Evolutionary conservation across 2,797 vertebrate species (phyloP).

Genomic region (Champsocephalus esox): DNA sequence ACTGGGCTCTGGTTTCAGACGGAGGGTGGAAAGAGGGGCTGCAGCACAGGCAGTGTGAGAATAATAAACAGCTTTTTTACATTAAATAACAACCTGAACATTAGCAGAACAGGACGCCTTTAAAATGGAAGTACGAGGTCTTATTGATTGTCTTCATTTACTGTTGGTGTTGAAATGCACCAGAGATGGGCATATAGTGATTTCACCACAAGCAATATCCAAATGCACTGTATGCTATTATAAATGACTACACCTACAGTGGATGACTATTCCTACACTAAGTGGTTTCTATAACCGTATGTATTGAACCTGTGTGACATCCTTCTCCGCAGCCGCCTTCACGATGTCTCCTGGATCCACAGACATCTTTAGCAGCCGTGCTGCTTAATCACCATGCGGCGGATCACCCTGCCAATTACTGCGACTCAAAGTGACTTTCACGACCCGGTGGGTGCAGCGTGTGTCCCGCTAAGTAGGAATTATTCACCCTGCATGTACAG

Average conservation of each 20-base stretch:
- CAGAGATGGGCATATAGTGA: background rate
- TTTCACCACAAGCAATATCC: background rate
- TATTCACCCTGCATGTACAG: conserved; percentile 67
- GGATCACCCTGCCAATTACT: conserved; percentile 73
- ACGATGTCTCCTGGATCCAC: conserved; percentile 13
- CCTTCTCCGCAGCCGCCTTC: conserved; percentile 6
- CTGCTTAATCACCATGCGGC: conserved; percentile 70
- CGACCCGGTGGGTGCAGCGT: conserved; percentile 67
- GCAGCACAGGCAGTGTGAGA: no score
- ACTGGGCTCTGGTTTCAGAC: no score
- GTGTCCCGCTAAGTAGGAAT: conserved; percentile 69
- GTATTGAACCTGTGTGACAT: background rate
- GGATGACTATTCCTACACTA: background rate
- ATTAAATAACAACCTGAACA: no score
- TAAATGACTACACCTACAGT: background rate
- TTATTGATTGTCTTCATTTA: background rate
- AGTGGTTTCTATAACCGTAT: conserved; percentile 1
- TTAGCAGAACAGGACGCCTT: background rate
- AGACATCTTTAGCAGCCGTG: conserved; percentile 25
- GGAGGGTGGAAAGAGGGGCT: no score
- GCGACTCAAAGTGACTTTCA: conserved; percentile 78
- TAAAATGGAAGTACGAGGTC: background rate
- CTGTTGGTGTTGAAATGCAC: background rate
- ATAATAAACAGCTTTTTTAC: no score
- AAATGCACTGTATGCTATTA: background rate